These are phyloP conservation scores for Laterallus jamaicensis DNA, from an alignment of 2,113 vertebrate species.

Conservation along the genomic window DNA sequence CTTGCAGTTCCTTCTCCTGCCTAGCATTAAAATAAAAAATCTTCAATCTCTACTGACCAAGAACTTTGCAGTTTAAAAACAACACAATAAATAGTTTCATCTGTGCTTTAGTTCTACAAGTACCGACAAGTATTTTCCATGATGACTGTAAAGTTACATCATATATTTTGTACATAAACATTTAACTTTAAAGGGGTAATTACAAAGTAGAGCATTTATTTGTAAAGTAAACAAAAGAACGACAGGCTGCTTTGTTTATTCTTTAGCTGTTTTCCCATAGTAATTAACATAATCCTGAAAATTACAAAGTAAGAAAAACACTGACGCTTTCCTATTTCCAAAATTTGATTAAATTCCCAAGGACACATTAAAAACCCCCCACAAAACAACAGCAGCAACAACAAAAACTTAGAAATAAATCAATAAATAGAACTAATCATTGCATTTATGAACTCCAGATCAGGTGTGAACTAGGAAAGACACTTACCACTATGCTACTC, in stretches of 20 bases:
- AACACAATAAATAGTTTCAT: not conserved
- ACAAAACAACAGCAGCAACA: too few relatives aligned
- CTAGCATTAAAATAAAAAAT: not conserved
- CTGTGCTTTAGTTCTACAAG: not conserved
- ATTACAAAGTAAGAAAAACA: not conserved
- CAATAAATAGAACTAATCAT: not conserved
- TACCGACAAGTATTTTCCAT: not conserved
- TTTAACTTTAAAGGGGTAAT: conserved; percentile 1
- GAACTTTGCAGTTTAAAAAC: not conserved
- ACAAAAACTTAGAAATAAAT: too few relatives aligned
- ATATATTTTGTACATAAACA: not conserved
- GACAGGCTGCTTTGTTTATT: not conserved
- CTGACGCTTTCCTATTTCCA: not conserved
- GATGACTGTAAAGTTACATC: not conserved
- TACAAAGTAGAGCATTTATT: not conserved
- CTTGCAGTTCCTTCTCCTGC: not conserved
- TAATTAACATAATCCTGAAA: conserved; percentile 28
- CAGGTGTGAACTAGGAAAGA: not conserved
- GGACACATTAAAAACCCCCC: not conserved
- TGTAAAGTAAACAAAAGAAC: not conserved
- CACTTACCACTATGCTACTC: not conserved
- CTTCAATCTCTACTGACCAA: not conserved
- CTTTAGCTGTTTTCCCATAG: conserved; percentile 6
- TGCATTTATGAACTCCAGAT: not conserved
- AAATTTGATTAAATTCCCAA: not conserved